Conservation (phyloP, 2,888 invertebrate species). For the Phaonia tiefii region DNA sequence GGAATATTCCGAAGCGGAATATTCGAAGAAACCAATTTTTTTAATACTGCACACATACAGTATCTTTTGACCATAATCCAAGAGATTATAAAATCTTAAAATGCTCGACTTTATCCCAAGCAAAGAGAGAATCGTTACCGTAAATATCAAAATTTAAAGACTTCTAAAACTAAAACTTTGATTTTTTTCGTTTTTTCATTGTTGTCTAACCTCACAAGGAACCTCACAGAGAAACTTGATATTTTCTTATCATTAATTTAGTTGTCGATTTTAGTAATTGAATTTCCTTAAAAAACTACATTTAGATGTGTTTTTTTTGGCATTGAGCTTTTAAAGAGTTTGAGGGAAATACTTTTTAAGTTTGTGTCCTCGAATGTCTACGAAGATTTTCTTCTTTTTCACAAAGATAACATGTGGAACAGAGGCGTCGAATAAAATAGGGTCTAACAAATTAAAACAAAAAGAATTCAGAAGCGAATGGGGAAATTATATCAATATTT, state of each 20-base stretch:
- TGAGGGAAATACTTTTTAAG: constrained; percentile 5
- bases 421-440: background rate
- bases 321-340: constrained; percentile 1
- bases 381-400: background rate
- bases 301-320: constrained; percentile 21
- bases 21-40: too few species aligned
- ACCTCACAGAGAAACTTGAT: background rate
- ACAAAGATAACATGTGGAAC: background rate
- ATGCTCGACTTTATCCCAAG: too few species aligned
- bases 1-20: too few species aligned
- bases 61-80: too few species aligned
- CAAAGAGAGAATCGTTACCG: too few species aligned
- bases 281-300: constrained; percentile 55
- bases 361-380: constrained; percentile 4
- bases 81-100: too few species aligned
- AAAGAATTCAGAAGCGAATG: too few species aligned
- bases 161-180: too few species aligned
- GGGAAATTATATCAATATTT: too few species aligned
- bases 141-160: too few species aligned
- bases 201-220: background rate
- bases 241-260: constrained; percentile 62
- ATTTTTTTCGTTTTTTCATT: background rate
- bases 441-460: too few species aligned
- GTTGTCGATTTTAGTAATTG: constrained; percentile 66
- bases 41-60: too few species aligned